These are phyloP conservation scores for Apodemus speciosus DNA, from an alignment of 2,113 vertebrate species.

Conservation along the genomic window DNA sequence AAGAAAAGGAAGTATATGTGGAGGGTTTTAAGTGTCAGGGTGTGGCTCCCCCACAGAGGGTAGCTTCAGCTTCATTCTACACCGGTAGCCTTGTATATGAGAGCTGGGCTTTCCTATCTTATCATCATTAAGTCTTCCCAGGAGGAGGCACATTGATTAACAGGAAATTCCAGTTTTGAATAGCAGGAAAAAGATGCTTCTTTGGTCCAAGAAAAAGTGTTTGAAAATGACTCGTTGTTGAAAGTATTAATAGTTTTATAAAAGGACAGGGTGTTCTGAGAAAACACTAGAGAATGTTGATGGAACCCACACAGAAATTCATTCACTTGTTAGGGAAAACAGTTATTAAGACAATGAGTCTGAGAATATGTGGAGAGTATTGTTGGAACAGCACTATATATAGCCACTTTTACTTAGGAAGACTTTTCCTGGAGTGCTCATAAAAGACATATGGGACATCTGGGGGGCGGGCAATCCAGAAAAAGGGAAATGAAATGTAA, in stretches of 20 bases:
- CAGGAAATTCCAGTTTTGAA: background rate
- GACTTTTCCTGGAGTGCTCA: background rate
- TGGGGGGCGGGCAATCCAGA: no score
- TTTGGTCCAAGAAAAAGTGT: background rate
- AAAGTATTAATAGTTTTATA: background rate
- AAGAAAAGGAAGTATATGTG: background rate
- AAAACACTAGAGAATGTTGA: background rate
- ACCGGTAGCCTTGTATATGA: background rate
- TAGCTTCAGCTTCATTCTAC: background rate
- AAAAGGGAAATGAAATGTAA: no score
- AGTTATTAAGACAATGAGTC: background rate
- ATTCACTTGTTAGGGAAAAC: background rate
- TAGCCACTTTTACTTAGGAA: background rate
- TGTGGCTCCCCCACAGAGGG: background rate
- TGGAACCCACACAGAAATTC: background rate
- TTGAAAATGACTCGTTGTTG: background rate
- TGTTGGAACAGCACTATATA: background rate
- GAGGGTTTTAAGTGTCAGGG: no score
- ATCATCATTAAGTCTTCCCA: background rate
- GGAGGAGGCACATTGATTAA: background rate
- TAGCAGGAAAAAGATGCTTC: background rate
- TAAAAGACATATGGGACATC: no score
- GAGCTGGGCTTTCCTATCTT: background rate
- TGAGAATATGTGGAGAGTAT: background rate
- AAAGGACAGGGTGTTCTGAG: background rate